phyloP scores from a whole-genome alignment of 2,113 vertebrate genomes.

The Gopherus evgoodei region DNA sequence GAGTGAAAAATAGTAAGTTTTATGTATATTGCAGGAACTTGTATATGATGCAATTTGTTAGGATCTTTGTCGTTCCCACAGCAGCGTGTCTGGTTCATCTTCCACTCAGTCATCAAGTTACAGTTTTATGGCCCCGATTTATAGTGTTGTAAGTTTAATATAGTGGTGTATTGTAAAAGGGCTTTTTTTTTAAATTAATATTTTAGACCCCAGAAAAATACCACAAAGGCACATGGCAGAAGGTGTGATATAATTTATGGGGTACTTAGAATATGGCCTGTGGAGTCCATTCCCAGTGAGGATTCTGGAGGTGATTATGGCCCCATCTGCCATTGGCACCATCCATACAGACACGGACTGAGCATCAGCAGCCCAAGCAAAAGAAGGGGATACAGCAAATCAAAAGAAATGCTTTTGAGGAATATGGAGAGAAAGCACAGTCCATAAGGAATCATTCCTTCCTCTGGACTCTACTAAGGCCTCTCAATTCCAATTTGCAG shows the following conservation, averaged over 20 bases:
- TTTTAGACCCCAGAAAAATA: background rate
- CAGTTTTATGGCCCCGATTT: slow-evolving; percentile 64
- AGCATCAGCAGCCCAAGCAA: background rate
- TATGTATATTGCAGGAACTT: slow-evolving; percentile 53
- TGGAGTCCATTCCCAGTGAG: fast-evolving
- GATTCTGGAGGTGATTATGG: background rate
- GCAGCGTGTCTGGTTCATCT: background rate
- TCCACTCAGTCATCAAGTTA: slow-evolving; percentile 44
- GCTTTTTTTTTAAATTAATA: slow-evolving; percentile 30
- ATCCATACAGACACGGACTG: background rate
- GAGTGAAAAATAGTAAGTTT: slow-evolving; percentile 42
- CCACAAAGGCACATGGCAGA: background rate
- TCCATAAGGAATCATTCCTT: background rate
- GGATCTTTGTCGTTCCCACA: background rate
- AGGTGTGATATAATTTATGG: background rate
- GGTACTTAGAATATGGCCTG: background rate
- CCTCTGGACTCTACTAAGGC: background rate
- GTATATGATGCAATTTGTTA: slow-evolving; percentile 56
- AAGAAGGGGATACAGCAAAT: background rate
- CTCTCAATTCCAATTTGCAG: background rate
- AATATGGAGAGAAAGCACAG: background rate
- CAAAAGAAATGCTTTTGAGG: background rate
- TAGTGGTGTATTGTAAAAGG: slow-evolving; percentile 44
- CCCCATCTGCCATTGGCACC: background rate
- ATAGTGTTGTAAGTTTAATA: slow-evolving; percentile 60